Base-by-base conservation (phyloP, 1,140 invertebrate species). In the Drosophila sp. region DNA sequence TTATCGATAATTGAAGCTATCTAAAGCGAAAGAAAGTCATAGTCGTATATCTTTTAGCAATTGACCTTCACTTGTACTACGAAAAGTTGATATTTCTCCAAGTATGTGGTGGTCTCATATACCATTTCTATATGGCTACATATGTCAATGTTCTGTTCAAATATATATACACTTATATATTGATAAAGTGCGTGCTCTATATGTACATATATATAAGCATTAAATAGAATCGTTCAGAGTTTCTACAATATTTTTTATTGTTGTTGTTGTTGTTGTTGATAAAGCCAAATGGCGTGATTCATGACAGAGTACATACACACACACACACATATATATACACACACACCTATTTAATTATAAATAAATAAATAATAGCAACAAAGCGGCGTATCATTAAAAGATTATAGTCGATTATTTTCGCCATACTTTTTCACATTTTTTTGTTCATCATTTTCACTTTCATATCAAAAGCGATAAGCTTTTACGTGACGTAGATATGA, bases 281-380 rank as follows among this genome's bases (percentile, higher is more conserved):
- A 86, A 87, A 81, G 61, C 64, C 79, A 80, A 87, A 86, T 86
- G 83, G 83, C 83, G 83, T 86, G 83, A 86, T 86, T 86, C 83
- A 86, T 58, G 66, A 70, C 67, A 76, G 75, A 76, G 64, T 69
- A 66, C 63, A 63, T 40, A 73, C 35, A 54, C 38, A 66, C 33
- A 40, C 38, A 60, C 27, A 44, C 10, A 44, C 11, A 17, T 17
- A 17, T 17, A 17, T 17, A 17, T 17, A 67, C 33, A 23, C 60
- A 44, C 40, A 50, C 17, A 60, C 44, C 11, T 32, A 58, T 29
- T 35, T 33, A 65, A 57, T 64, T 44, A 50, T 62, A 61, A 38
- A 55, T 35, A 70, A 41, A 55, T 30, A 38, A 29, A 60, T 70
- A 71, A 73, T 64, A 70, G 54, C 41, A 66, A 73, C 50, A 77